These are phyloP conservation scores for Cosmia pyralina DNA, from an alignment of 2,888 invertebrate genomes.

Conservation along the genomic window DNA sequence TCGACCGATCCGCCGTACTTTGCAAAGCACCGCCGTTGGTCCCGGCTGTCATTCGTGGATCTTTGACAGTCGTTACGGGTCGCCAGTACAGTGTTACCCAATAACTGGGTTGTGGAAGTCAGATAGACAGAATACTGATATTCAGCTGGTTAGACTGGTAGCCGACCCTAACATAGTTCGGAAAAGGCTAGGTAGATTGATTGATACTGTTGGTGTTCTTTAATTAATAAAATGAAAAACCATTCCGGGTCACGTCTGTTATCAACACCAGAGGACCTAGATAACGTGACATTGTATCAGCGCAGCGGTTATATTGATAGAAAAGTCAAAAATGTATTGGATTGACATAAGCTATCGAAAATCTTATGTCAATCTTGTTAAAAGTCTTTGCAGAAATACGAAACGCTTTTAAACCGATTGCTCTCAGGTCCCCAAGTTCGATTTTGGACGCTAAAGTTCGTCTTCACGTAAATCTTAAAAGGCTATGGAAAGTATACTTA, in stretches of 20 bases:
- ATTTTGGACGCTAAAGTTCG: background rate
- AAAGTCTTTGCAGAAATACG: background rate
- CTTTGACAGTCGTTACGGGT: too few relatives aligned
- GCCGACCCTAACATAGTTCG: too few relatives aligned
- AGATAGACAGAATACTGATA: too few relatives aligned
- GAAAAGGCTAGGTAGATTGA: too few relatives aligned
- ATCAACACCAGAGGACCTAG: background rate
- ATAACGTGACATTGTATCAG: background rate
- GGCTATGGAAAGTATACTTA: background rate
- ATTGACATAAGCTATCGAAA: background rate
- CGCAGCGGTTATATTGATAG: background rate
- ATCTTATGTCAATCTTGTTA: background rate
- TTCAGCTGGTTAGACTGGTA: too few relatives aligned
- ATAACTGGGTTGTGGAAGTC: too few relatives aligned
- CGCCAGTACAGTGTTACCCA: too few relatives aligned
- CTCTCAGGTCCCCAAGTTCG: background rate
- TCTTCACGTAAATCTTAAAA: background rate
- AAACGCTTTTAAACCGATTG: background rate
- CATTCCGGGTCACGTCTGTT: background rate
- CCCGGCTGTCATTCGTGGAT: too few relatives aligned
- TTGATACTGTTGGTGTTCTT: too few relatives aligned
- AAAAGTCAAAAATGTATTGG: background rate
- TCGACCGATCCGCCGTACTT: too few relatives aligned
- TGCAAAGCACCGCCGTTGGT: too few relatives aligned
- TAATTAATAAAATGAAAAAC: background rate